Evolutionary conservation across 2,888 invertebrate genomes (phyloP), one percentile per base, ranked within the genome.

Genomic region (Agrotis segetum): DNA sequence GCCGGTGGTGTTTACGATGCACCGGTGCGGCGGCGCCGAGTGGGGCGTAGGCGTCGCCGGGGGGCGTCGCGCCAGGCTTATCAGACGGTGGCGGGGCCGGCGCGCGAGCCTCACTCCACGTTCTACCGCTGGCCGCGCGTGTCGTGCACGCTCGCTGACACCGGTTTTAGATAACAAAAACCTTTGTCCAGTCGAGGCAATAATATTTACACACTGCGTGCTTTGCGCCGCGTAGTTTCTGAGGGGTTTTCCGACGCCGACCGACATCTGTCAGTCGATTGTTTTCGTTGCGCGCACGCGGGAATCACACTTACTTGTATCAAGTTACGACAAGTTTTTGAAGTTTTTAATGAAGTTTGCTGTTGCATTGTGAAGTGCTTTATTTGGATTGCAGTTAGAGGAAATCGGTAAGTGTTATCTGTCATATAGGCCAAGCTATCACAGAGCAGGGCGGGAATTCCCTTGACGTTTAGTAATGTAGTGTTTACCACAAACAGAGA

Each of bases 61-160:
- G 95, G 95, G 96, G 96, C 96, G 96, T 95, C 96, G 95, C 95
- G 95, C 93, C 95, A 93, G 95, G 93, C 96, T 96, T 96, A 96
- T 96, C 96, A 95, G 95, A 92, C 96, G 93, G 94, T 92, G 93
- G 95, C 94, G 95, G 95, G 94, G 95, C 93, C 90, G 94, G 92
- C 95, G 94, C 92, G 95, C 95, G 94, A 95, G 94, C 95, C 95
- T 95, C 96, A 95, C 95, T 95, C 94, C 92, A 91, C 92, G 91
- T 88, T 92, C 90, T 89, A 90, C 92, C 95, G 93, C 94, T 93
- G 95, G 81, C 92, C 95, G 95, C 91, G 94, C 94, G 94, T 91
- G 90, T 92, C 87, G 89, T 88, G 86, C 91, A 90, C 91, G 93
- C 89, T 90, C 92, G 88, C 93, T 93, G 92, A 91, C 94, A 92